These are phyloP conservation scores for Pygoscelis antarcticus DNA, from an alignment of 2,113 vertebrate genomes.

Conservation along the genomic window DNA sequence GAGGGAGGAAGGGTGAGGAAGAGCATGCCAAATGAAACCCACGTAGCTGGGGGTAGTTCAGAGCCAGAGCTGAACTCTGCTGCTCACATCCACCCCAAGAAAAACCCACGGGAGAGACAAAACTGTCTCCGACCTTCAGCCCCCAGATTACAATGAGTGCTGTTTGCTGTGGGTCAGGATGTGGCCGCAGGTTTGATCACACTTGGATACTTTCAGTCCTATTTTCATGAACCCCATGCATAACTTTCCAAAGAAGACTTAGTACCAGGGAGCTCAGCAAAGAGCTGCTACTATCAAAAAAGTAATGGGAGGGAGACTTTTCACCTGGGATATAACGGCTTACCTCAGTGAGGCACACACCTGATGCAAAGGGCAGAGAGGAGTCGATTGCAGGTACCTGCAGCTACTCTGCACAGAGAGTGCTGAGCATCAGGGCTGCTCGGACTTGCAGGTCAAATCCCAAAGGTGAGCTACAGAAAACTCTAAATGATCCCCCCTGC, in stretches of 20 bases:
- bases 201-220: neutral
- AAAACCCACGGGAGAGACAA: neutral
- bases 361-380: neutral
- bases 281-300: constrained; percentile 4
- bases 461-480: neutral
- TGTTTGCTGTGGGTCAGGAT: neutral
- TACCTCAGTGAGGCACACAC: neutral
- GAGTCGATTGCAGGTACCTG: neutral
- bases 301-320: neutral
- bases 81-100: neutral
- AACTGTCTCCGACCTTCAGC: neutral
- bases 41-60: rapidly evolving
- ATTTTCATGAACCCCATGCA: neutral
- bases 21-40: neutral
- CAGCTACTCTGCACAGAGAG: neutral
- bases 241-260: neutral
- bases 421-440: neutral
- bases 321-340: neutral
- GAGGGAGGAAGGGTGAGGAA: neutral
- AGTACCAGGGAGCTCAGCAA: neutral
- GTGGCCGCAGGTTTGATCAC: neutral
- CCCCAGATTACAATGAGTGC: neutral
- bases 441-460: neutral
- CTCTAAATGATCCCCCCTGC: neutral
- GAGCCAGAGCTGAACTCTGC: neutral